Evolutionary conservation across 2,113 vertebrate genomes (phyloP).

Genomic region (Apaloderma vittatum): DNA sequence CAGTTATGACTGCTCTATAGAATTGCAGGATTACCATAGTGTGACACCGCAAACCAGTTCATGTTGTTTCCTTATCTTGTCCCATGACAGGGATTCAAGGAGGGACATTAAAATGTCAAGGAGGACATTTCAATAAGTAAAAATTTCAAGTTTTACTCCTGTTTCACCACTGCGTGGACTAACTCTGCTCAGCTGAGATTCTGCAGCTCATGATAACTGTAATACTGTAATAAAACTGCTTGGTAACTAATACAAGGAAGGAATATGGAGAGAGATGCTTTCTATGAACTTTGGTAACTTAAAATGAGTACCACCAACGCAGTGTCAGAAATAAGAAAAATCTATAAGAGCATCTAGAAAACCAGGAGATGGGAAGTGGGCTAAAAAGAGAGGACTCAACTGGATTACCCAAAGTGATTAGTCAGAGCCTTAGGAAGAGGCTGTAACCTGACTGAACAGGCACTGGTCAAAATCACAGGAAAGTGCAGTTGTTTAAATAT

Average conservation of each 20-base stretch:
- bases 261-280: neutral
- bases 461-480: constrained; percentile 12
- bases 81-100: neutral
- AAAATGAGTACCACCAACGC: neutral
- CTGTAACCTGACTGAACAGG: neutral
- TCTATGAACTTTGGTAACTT: neutral
- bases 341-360: neutral
- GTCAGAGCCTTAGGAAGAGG: neutral
- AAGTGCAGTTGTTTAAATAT: neutral
- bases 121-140: neutral
- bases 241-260: neutral
- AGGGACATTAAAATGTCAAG: neutral
- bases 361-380: neutral
- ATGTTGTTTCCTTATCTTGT: neutral
- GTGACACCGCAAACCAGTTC: neutral
- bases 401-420: neutral
- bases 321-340: neutral
- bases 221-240: no score
- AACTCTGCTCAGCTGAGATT: neutral
- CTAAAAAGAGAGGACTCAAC: neutral
- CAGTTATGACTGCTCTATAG: neutral
- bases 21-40: neutral
- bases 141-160: neutral
- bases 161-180: neutral
- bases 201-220: neutral